Base-by-base conservation (phyloP, 2,797 vertebrate genomes). In the Hipposideros larvatus region DNA sequence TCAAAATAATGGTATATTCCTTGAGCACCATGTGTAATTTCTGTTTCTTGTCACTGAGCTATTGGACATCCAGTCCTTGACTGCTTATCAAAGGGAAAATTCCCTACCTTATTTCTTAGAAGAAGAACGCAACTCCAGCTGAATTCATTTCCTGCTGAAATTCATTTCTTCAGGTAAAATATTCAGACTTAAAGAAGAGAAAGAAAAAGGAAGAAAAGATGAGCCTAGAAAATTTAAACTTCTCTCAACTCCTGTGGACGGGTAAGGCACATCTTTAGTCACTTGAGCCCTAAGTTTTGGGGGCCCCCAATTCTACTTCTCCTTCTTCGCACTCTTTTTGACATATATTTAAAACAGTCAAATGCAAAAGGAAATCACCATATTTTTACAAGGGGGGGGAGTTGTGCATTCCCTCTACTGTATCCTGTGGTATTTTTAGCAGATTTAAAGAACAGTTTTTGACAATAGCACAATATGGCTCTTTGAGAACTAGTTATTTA, bases 361-460 rank as follows among this genome's bases (percentile, higher is more conserved):
- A 48, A 89, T 74, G 71, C 55, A 97, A 95, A 53, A 96, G 83
- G 59, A 95, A 90, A n/a, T 95, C 70, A 92, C 73, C 74, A 53
- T 31, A 31, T 90, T 53, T 91, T 92, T 3, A 16, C 51, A 77
- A 96, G 75, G 61, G 77, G 87, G 96, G 68, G 73, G 96, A 97
- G 75, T 4, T 57, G 31, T 95, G 75, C 71, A 73, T 95, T 97
- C 65, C 65, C 7, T 91, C 97, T 96, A 98, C 92, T 97, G 97
- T 97, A 97, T 90, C 97, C 97, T 94, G 82, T 51, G 37, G 73
- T 98, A 98, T 98, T 98, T 98, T 98, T 98, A 98, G 91, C 59
- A 97, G 90, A 90, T 77, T 91, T 93, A 97, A 98, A 94, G 90
- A 97, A 96, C 70, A 94, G 94, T 96, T 97, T 96, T 95, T 98